Percentiles rank a stretch among this genome's conserved stretches.
Evolutionary conservation across 2,113 vertebrate genomes (phyloP).

Genomic region (Protobothrops mucrosquamatus): DNA sequence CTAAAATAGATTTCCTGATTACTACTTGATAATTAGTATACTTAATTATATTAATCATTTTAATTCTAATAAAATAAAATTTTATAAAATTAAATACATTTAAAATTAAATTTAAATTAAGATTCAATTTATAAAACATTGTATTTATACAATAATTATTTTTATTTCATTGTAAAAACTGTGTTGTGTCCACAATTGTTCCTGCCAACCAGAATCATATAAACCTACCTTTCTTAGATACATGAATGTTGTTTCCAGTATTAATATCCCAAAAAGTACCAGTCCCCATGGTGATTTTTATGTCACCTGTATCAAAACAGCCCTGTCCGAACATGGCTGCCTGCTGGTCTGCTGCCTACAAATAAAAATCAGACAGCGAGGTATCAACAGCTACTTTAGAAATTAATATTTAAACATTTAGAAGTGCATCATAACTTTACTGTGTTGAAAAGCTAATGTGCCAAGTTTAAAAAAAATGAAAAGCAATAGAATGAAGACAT

Average conservation of each 20-base stretch:
- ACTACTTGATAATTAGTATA: background rate
- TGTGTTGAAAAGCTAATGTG: background rate
- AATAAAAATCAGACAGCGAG: background rate
- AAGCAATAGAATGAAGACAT: background rate
- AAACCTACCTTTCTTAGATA: slow-evolving; percentile 74
- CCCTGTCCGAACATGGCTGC: slow-evolving; percentile 97
- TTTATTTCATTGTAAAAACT: background rate
- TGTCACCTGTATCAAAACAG: slow-evolving; percentile 88
- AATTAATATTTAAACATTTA: background rate
- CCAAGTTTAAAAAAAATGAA: background rate
- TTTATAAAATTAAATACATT: background rate
- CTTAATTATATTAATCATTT: background rate
- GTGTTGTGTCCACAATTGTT: background rate
- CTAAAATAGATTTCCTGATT: background rate
- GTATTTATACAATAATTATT: background rate
- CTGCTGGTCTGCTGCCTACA: slow-evolving; percentile 93
- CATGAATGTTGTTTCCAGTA: slow-evolving; percentile 83
- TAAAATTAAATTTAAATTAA: background rate
- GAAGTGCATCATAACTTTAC: background rate
- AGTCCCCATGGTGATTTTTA: slow-evolving; percentile 96
- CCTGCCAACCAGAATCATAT: background rate
- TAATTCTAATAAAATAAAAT: background rate
- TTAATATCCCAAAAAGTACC: slow-evolving; percentile 96
- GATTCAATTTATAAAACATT: background rate
- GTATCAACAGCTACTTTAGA: background rate